Base-by-base conservation (phyloP, 2,888 invertebrate genomes). In the Thera obeliscata region DNA sequence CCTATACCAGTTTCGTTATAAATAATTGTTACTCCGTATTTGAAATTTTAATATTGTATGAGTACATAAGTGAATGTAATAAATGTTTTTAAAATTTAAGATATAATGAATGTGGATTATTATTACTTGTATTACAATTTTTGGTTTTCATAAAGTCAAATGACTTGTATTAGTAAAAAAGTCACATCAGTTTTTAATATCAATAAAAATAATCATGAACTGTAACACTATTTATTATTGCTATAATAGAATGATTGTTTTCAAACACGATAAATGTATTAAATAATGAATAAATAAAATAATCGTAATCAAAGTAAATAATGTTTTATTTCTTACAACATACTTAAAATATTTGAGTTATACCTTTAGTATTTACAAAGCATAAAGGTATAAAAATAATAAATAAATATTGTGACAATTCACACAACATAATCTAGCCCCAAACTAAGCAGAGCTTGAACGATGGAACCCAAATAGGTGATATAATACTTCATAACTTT, bases 271-370 rank as follows among this genome's bases (percentile, higher is more conserved):
- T 87, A 80, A 82, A 87, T 87, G 87, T 87, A 87, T 86, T 86
- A 76, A 85, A 78, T 75, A 22, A 86, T 86, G 84, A 89, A 89
- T 90, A 90, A 91, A 90, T 89, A 85, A 89, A 91, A 89, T 89
- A 85, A 89, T 87, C 84, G 82, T 87, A 89, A 78, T 69, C 59
- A 82, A 78, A 81, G 70, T 56, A 78, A 80, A 71, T 43, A 6
- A 60, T 66, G 67, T 72, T 57, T 74, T 70, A 64, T 50, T 69
- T 64, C 65, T 50, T 50, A 54, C 33, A 35, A 35, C 5, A 2
- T 11, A 54, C 11, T 54, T 33, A 54, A 2, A 54, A 54, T 54
- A 54, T 33, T 33, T 54, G 33, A 52, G 22, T 54, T 11, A 12
- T 2, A 3, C 6, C 3, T 61, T 57, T 73, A 65, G 67, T 70